These are phyloP conservation scores for Rhynchonycteris naso DNA, from an alignment of 2,797 vertebrate genomes.

Conservation along the genomic window DNA sequence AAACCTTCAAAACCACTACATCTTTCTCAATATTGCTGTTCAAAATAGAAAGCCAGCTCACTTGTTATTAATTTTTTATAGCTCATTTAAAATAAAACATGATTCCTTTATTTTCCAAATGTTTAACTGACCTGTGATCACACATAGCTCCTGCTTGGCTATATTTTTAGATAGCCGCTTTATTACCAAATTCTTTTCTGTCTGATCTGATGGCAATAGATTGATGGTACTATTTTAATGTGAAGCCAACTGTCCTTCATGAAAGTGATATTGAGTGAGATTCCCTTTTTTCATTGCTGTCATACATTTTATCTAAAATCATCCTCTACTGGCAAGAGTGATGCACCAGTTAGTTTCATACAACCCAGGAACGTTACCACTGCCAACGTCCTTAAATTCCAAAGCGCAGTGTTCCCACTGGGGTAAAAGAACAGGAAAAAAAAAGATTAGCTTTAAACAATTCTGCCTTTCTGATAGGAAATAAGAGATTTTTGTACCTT, in stretches of 20 bases:
- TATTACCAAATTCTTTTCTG: conserved; percentile 35
- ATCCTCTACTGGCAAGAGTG: not conserved
- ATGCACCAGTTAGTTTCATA: not conserved
- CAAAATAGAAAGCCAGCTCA: not conserved
- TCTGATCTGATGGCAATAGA: conserved; percentile 36
- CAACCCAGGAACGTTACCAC: not conserved
- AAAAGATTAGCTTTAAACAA: not conserved
- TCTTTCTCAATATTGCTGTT: not conserved
- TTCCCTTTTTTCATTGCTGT: conserved; percentile 31
- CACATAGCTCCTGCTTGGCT: not conserved
- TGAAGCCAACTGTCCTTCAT: conserved; percentile 22
- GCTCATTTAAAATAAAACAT: not conserved
- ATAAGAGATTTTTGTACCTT: not conserved
- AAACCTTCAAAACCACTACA: not conserved
- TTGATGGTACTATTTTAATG: conserved; percentile 33
- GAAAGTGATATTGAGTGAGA: conserved; percentile 37
- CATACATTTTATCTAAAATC: conserved; percentile 50
- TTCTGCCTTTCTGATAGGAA: not conserved
- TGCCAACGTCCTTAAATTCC: conserved; percentile 39
- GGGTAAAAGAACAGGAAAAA: not conserved
- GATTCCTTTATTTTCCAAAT: conserved; percentile 40
- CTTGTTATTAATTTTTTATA: conserved; percentile 30
- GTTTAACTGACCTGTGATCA: conserved; percentile 17
- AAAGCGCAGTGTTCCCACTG: not conserved
- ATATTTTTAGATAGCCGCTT: conserved; percentile 30